Percentiles rank a stretch among this genome's conserved stretches.
Evolutionary conservation across 2,113 vertebrate species (phyloP).

Genomic region (Zosterops lateralis): DNA sequence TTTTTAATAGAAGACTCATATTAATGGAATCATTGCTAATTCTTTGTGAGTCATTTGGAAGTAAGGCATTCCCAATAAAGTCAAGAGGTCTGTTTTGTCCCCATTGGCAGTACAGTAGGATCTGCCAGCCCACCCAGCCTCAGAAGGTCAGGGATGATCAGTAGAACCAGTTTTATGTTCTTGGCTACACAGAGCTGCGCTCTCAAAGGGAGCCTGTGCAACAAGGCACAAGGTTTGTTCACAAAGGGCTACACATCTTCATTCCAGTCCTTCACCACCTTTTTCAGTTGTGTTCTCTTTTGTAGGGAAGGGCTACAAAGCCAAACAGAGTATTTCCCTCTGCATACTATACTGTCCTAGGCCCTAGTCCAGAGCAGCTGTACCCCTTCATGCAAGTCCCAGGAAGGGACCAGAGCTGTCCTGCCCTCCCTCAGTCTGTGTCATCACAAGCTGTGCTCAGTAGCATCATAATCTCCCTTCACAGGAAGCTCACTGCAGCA

Average conservation of each 20-base stretch:
- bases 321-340: neutral
- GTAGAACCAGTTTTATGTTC: neutral
- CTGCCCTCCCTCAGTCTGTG: neutral
- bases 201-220: neutral
- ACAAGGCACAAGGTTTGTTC: conserved; percentile 4
- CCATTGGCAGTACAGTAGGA: neutral
- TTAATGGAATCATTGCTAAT: neutral
- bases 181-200: neutral
- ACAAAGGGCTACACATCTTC: conserved; percentile 41
- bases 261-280: neutral
- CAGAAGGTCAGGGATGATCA: neutral
- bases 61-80: neutral
- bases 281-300: neutral
- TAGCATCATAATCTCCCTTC: neutral
- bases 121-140: neutral
- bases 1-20: neutral
- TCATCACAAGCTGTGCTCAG: neutral
- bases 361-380: neutral
- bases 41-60: neutral
- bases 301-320: neutral
- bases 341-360: neutral
- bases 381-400: neutral
- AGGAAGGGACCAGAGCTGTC: neutral
- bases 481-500: neutral
- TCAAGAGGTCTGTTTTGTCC: conserved; percentile 11